Evolutionary conservation across 2,113 vertebrate genomes (phyloP).

Genomic region (Girardinichthys multiradiatus): DNA sequence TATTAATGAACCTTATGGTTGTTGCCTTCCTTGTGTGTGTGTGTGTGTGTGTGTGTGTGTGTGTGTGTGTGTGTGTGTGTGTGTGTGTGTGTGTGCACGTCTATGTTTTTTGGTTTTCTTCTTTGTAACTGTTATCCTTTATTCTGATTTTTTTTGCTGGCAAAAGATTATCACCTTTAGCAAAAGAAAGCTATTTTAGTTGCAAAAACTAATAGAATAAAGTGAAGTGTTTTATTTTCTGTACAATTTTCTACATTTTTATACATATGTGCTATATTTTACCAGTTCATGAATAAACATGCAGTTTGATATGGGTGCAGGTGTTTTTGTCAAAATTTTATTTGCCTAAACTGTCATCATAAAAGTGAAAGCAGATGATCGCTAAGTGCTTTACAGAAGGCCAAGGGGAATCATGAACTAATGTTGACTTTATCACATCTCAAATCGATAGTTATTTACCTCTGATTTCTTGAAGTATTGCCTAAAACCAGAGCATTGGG

Average conservation of each 20-base stretch:
- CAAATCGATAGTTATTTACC: background rate
- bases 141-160: conserved; percentile 84
- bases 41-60: conserved; percentile 66
- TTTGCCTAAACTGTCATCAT: background rate
- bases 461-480: too few species aligned
- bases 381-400: background rate
- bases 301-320: conserved; percentile 75
- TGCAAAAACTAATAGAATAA: conserved; percentile 82
- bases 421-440: background rate
- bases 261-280: conserved; percentile 87
- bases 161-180: conserved; percentile 83
- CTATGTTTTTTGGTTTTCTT: conserved; percentile 25
- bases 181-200: conserved; percentile 75
- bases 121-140: conserved; percentile 75
- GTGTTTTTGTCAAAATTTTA: conserved; percentile 14
- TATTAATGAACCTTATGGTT: conserved; percentile 75
- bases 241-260: conserved; percentile 86
- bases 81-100: conserved; percentile 45
- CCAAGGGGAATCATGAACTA: background rate
- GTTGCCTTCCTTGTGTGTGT: conserved; percentile 70
- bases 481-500: too few species aligned
- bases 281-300: conserved; percentile 84
- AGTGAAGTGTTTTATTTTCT: conserved; percentile 84
- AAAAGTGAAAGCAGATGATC: background rate
- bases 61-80: conserved; percentile 46